A percentile compares a stretch with the other conserved stretches of the same genome.
Conservation (phyloP, 2,797 vertebrate species). For the Poeciliopsis gracilis region DNA sequence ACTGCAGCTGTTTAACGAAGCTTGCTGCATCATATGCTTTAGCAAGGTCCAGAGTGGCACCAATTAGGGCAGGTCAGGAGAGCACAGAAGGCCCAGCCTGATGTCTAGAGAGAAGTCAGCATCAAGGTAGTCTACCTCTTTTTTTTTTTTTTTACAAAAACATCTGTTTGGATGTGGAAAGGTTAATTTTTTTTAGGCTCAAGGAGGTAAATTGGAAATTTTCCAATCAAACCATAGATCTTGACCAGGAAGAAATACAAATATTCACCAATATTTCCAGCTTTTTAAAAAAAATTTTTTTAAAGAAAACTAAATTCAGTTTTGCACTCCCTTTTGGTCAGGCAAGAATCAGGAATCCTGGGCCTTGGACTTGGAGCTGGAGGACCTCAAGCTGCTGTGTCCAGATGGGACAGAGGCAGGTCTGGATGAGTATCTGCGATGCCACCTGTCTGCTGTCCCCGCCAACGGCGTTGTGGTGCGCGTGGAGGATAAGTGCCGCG, state of each 20-base stretch:
- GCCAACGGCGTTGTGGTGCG: conserved; percentile 83
- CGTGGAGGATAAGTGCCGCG: conserved; percentile 80
- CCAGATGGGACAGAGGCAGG: conserved; percentile 78
- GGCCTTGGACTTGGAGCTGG: conserved; percentile 84
- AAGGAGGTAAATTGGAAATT: neutral
- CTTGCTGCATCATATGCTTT: conserved; percentile 62
- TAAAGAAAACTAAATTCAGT: neutral
- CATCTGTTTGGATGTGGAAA: conserved; percentile 20
- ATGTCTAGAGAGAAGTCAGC: conserved; percentile 17
- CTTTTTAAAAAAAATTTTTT: neutral
- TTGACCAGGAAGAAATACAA: neutral
- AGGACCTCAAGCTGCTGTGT: conserved; percentile 85
- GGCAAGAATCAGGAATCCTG: conserved; percentile 85
- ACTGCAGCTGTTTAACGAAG: conserved; percentile 62
- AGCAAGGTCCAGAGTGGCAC: conserved; percentile 53
- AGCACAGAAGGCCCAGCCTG: conserved; percentile 44
- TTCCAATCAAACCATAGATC: neutral
- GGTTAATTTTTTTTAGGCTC: neutral
- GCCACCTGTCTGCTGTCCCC: conserved; percentile 83
- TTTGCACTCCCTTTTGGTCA: conserved; percentile 30
- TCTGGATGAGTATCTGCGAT: conserved; percentile 69
- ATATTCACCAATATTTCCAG: neutral
- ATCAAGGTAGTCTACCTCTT: conserved; percentile 26
- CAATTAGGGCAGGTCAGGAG: conserved; percentile 64
- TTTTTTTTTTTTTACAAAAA: neutral